These are phyloP conservation scores for Sinocyclocheilus grahami DNA, from an alignment of 2,113 vertebrate genomes.

Conservation along the genomic window DNA sequence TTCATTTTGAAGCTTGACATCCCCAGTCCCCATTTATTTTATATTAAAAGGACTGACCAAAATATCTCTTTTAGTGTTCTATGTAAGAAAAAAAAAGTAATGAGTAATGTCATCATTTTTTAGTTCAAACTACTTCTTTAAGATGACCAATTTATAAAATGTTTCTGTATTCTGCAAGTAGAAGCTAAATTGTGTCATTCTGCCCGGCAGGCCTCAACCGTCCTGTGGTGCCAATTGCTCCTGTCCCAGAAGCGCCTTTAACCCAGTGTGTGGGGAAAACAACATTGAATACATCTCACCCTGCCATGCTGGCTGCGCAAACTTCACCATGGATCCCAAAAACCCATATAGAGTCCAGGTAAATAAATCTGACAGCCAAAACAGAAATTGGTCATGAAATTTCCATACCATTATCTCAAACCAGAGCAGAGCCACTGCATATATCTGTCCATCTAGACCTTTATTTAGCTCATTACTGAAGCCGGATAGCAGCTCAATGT, in stretches of 20 bases:
- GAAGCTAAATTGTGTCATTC: background rate
- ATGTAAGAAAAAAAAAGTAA: too few relatives aligned
- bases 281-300: slow-evolving; percentile 88
- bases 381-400: background rate
- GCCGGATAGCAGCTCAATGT: background rate
- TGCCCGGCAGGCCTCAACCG: slow-evolving; percentile 6
- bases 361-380: background rate
- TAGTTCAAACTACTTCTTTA: background rate
- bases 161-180: background rate
- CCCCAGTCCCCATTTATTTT: background rate
- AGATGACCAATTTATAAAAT: background rate
- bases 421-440: background rate
- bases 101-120: background rate
- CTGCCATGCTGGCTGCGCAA: slow-evolving; percentile 88
- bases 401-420: background rate
- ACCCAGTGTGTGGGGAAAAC: slow-evolving; percentile 87
- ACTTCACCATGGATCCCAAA: slow-evolving; percentile 69
- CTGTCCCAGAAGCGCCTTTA: slow-evolving; percentile 79
- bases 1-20: background rate
- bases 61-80: too few relatives aligned
- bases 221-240: slow-evolving; percentile 76
- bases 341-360: slow-evolving; percentile 69
- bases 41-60: background rate
- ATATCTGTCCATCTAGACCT: background rate
- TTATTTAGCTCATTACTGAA: slow-evolving; percentile 21